phyloP scores from a whole-genome alignment of 2,797 vertebrate species.

The Tokudaia tokunoshimensis region DNA sequence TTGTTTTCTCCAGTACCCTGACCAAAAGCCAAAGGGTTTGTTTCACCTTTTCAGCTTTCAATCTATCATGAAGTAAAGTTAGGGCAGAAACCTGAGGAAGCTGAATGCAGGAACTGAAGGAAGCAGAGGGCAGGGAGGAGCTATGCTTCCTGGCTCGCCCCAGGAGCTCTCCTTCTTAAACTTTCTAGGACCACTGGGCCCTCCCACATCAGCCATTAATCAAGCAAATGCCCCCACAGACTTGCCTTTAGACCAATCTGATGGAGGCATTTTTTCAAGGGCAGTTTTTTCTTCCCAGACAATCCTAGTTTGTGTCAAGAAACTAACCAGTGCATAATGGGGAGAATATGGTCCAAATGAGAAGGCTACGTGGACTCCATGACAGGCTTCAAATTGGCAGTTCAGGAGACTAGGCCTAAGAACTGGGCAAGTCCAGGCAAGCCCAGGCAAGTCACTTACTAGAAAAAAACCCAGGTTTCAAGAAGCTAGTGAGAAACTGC shows the following conservation, averaged over 20 bases:
- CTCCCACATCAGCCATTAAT: background rate
- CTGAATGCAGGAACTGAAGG: background rate
- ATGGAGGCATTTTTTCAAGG: background rate
- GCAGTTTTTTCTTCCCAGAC: background rate
- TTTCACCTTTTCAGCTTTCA: background rate
- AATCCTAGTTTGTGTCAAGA: background rate
- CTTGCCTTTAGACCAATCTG: background rate
- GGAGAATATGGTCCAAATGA: background rate
- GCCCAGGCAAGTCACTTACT: background rate
- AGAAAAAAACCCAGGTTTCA: background rate
- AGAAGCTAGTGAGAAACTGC: background rate
- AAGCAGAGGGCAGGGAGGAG: background rate
- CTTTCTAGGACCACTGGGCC: background rate
- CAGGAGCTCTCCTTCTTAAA: background rate
- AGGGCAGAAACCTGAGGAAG: background rate
- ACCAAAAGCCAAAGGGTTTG: background rate
- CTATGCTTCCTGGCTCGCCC: background rate
- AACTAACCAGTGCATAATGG: background rate
- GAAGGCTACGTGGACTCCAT: background rate
- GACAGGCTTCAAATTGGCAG: background rate
- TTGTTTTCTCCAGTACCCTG: background rate
- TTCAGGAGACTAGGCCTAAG: background rate
- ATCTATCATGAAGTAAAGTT: background rate
- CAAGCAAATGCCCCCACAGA: background rate
- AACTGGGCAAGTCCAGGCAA: background rate